Evolutionary conservation across 1,140 invertebrate genomes (phyloP).

Genomic region (Hermetia illucens): DNA sequence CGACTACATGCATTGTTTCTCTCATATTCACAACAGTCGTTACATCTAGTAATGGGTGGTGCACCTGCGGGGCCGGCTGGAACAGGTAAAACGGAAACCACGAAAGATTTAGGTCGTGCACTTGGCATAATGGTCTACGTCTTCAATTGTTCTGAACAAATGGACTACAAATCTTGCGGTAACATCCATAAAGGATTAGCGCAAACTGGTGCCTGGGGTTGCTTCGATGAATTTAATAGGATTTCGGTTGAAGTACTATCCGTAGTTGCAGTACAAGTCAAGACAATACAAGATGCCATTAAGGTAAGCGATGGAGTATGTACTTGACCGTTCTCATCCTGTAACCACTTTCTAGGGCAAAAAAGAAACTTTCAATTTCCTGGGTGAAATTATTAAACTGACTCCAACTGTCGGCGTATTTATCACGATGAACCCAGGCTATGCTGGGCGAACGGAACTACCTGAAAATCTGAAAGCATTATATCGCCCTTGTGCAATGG

Average conservation of each 20-base stretch:
- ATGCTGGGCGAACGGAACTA: conserved; percentile 72
- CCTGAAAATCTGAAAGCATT: conserved; percentile 31
- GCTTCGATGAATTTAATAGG: conserved; percentile 91
- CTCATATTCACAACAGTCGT: conserved; percentile 43
- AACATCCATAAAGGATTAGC: conserved; percentile 82
- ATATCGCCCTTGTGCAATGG: conserved; percentile 79
- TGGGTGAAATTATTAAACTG: conserved; percentile 65
- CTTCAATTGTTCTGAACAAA: conserved; percentile 92
- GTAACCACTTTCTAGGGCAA: conserved; percentile 31
- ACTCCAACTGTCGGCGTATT: conserved; percentile 77
- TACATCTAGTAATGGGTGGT: conserved; percentile 84
- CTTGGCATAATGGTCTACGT: conserved; percentile 90
- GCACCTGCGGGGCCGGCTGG: conserved; percentile 77
- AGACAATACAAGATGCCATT: conserved; percentile 70
- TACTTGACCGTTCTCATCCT: background rate
- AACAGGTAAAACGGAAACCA: conserved; percentile 88
- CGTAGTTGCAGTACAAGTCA: conserved; percentile 80
- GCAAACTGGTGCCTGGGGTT: conserved; percentile 90
- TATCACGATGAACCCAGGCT: conserved; percentile 88
- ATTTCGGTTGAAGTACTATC: conserved; percentile 87
- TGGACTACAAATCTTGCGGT: conserved; percentile 89
- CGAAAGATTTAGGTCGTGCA: conserved; percentile 81
- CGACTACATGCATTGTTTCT: conserved; percentile 1
- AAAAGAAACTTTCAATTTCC: conserved; percentile 65
- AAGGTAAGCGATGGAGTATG: conserved; percentile 29